A percentile compares a stretch with the other conserved stretches of the same genome.
Evolutionary conservation across 1,140 invertebrate genomes (phyloP).

Genomic region (Bombyx mori): ASM3026992v2 NC_085116.1:5116001-5116500

Average conservation of each 20-base stretch:
- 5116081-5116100: constrained; percentile 30
- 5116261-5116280: constrained; percentile 67
- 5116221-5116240: constrained; percentile 65
- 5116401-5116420: too few relatives aligned
- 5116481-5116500: too few relatives aligned
- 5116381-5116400: too few relatives aligned
- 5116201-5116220: constrained; percentile 65
- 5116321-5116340: too few relatives aligned
- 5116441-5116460: too few relatives aligned
- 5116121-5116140: constrained; percentile 44
- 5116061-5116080: constrained; percentile 16
- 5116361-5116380: too few relatives aligned
- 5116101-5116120: constrained; percentile 27
- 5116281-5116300: constrained; percentile 67
- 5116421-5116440: too few relatives aligned
- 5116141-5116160: constrained; percentile 36
- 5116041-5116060: constrained; percentile 25
- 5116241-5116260: constrained; percentile 58
- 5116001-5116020: constrained; percentile 68
- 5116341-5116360: too few relatives aligned
- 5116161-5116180: constrained; percentile 28
- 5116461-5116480: too few relatives aligned
- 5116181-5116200: constrained; percentile 55
- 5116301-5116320: too few relatives aligned
- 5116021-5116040: constrained; percentile 34